Evolutionary conservation across 2,797 vertebrate genomes (phyloP), one percentile per base, ranked within the genome.

Genomic region (Cetoscarus ocellatus): DNA sequence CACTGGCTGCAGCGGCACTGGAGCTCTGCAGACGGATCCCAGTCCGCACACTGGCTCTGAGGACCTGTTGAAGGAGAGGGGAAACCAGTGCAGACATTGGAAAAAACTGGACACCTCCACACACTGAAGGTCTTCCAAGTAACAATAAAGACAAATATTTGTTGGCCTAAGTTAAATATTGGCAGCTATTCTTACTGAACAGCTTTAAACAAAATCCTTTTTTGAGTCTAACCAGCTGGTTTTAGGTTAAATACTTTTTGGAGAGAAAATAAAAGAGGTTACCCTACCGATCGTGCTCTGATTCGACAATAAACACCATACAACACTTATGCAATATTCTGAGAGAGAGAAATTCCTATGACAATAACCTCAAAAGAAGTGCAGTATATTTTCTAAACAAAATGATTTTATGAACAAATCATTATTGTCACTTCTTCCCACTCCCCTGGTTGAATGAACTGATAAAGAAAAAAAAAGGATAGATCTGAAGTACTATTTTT

Each of bases 11-110:
- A 45, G 92, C 59, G n/a, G 93, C 73, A 42, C 70, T 61, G 53
- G 87, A 90, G 66, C 91, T 85, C 72, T 95, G 94, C 58, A 93
- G 88, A 65, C 94, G 66, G 69, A 94, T 58, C 5, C 92, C 93
- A n/a, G 89, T 67, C 61, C 61, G 86, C 48, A 93, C 42, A 35
- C 88, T 47, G 44, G 86, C 86, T 83, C 85, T 90, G 42, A 95
- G 19, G n/a, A 91, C 72, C 94, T 94, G 68, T 27, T 9, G 9
- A 5, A n/a, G 7, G 49, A 18, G 45, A 8, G 38, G 0, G 3
- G 7, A 69, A 39, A 40, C 13, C 2, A 50, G 2, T 5, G 36
- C 6, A 39, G 2, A 42, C 1, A 18, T 38, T 15, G 9, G 36
- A 6, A 53, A 54, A 15, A n/a, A 15, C 3, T 6, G 11, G 12